Conservation (phyloP, 2,888 invertebrate species). For the Tanypteryx hageni region DNA sequence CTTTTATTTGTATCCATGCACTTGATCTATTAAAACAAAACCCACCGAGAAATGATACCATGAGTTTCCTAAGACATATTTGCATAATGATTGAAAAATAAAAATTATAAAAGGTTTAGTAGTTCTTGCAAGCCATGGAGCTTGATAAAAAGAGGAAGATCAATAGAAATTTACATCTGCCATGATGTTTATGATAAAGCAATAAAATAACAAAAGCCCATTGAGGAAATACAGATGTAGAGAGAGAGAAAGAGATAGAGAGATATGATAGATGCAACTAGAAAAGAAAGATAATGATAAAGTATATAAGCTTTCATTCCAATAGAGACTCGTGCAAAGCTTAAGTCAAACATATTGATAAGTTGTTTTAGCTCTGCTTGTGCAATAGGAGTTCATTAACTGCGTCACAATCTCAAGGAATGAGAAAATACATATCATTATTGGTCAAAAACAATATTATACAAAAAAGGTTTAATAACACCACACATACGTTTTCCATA, state of each 20-base stretch:
- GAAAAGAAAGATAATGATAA: slow-evolving; percentile 36
- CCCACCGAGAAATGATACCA: not conserved
- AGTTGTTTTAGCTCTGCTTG: not conserved
- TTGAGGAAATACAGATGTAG: not conserved
- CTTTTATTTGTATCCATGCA: slow-evolving; percentile 16
- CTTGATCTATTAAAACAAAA: not conserved
- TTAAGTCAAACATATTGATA: not conserved
- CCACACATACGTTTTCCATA: slow-evolving; percentile 41
- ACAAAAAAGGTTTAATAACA: not conserved
- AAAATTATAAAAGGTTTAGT: slow-evolving; percentile 3
- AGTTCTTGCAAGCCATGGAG: not conserved
- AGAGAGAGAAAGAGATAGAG: not conserved
- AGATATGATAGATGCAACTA: slow-evolving; percentile 14
- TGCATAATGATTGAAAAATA: not conserved
- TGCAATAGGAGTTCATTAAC: slow-evolving; percentile 18
- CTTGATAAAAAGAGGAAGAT: slow-evolving; percentile 17
- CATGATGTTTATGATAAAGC: not conserved
- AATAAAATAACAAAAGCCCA: not conserved
- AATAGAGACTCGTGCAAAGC: slow-evolving; percentile 50
- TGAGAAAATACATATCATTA: not conserved
- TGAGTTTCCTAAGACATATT: not conserved
- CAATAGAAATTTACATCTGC: not conserved
- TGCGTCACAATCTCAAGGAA: not conserved
- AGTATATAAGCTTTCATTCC: slow-evolving; percentile 36
- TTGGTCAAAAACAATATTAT: not conserved